These are phyloP conservation scores for Phragmatobia fuliginosa DNA, from an alignment of 2,888 invertebrate genomes.

Conservation along the genomic window DNA sequence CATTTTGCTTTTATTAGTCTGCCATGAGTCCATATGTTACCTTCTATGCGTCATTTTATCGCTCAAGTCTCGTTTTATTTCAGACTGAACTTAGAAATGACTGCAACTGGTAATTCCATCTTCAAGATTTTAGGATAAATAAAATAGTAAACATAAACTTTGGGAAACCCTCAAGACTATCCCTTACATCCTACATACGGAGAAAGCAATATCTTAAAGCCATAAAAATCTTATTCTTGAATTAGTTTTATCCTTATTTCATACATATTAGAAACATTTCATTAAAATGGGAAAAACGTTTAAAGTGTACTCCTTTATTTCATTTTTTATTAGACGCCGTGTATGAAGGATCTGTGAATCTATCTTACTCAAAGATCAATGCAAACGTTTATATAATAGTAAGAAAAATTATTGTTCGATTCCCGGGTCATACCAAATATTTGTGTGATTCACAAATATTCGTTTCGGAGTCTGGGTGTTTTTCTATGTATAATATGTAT, in stretches of 20 bases:
- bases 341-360: too few relatives aligned
- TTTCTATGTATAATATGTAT: too few relatives aligned
- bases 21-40: not conserved
- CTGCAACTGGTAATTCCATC: not conserved
- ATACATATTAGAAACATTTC: not conserved
- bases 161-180: not conserved
- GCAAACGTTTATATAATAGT: too few relatives aligned
- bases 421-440: too few relatives aligned
- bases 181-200: not conserved
- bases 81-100: not conserved
- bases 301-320: not conserved
- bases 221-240: not conserved
- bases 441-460: too few relatives aligned
- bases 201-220: not conserved
- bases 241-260: not conserved
- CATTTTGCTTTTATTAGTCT: not conserved
- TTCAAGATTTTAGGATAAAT: not conserved
- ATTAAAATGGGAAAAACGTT: not conserved
- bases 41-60: not conserved
- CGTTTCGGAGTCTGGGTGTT: too few relatives aligned
- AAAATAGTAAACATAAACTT: not conserved
- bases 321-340: not conserved
- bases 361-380: too few relatives aligned
- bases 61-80: not conserved
- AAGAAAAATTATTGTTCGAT: too few relatives aligned